Percentiles rank a stretch among this genome's conserved stretches.
Evolutionary conservation across 2,888 invertebrate genomes (phyloP).

Genomic region (Rhaphigaster nebulosa): DNA sequence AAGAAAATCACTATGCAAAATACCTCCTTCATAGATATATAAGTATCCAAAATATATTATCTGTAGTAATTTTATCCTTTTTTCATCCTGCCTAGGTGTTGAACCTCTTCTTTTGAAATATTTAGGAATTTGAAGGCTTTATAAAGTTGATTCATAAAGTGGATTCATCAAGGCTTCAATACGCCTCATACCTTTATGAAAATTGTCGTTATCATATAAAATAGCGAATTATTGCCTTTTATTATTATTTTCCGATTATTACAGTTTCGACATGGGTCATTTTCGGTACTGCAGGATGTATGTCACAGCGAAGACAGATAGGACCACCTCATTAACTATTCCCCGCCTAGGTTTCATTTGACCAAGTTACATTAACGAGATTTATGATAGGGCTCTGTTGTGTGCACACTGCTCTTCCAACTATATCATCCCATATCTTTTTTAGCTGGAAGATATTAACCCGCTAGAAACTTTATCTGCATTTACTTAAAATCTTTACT

Average conservation of each 20-base stretch:
- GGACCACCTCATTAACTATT: background rate
- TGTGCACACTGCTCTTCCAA: background rate
- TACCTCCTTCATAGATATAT: too few species aligned
- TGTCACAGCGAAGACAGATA: background rate
- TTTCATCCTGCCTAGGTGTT: too few species aligned
- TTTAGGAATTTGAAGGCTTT: too few species aligned
- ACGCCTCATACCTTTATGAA: too few species aligned
- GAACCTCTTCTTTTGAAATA: too few species aligned
- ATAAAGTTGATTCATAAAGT: too few species aligned
- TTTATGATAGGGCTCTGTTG: background rate
- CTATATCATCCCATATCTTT: background rate
- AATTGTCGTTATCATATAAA: too few species aligned
- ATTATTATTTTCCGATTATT: background rate
- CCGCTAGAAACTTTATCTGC: background rate
- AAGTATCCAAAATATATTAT: too few species aligned
- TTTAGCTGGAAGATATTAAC: background rate
- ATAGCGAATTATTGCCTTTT: too few species aligned
- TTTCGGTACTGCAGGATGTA: background rate
- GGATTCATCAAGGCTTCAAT: too few species aligned
- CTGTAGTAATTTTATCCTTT: too few species aligned
- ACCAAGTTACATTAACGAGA: background rate
- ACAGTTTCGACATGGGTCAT: background rate
- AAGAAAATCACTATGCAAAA: too few species aligned
- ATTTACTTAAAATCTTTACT: background rate
- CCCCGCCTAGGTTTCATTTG: conserved; percentile 3